Evolutionary conservation across 2,797 vertebrate species (phyloP).

Genomic region (Todus mexicanus): DNA sequence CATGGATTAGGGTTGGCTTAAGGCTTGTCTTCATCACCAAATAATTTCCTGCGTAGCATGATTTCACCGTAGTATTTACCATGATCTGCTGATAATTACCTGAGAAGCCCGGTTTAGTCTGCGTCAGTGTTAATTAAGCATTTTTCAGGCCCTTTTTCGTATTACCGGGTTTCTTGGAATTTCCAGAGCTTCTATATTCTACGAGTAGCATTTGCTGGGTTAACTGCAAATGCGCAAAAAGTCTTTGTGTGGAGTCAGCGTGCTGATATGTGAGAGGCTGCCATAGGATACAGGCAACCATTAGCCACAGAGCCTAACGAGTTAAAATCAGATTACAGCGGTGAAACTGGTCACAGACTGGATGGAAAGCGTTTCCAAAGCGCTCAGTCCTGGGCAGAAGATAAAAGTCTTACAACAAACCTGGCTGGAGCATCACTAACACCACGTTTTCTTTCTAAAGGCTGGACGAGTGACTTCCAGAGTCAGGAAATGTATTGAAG

Average conservation of each 20-base stretch:
- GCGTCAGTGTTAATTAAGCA: not conserved
- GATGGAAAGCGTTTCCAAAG: not conserved
- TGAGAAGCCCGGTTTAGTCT: not conserved
- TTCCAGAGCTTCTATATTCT: not conserved
- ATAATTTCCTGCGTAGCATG: not conserved
- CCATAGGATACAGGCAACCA: not conserved
- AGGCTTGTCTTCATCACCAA: not conserved
- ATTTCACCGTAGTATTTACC: not conserved
- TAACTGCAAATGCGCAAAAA: not conserved
- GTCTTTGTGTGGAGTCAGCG: not conserved
- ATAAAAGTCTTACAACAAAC: not conserved
- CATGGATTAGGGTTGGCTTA: not conserved
- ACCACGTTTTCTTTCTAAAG: not conserved
- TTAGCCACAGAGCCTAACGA: not conserved
- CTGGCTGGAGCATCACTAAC: not conserved
- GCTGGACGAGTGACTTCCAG: not conserved
- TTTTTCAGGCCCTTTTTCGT: not conserved
- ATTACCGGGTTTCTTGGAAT: not conserved
- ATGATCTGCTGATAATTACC: not conserved
- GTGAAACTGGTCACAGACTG: not conserved
- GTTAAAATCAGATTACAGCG: not conserved
- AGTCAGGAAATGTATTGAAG: not conserved
- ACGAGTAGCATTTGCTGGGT: not conserved
- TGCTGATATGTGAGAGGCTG: not conserved
- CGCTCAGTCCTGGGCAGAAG: not conserved